Evolutionary conservation across 2,797 vertebrate species (phyloP).

Genomic region (Gobio occitaniae): DNA sequence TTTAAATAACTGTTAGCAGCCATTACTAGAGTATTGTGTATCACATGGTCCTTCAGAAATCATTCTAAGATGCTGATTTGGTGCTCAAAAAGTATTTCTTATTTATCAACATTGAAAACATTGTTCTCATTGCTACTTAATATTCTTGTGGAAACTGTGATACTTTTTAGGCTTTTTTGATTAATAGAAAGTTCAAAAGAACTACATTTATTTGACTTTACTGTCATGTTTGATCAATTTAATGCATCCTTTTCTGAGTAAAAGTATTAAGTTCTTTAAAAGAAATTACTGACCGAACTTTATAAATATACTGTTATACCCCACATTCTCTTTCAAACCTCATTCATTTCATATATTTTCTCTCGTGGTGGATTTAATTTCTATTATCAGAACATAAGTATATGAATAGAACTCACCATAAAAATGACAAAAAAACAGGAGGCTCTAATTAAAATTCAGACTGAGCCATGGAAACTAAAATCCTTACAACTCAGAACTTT

Average conservation of each 20-base stretch:
- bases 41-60: too few species aligned
- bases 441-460: slow-evolving; percentile 58
- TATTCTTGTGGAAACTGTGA: neutral
- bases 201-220: neutral
- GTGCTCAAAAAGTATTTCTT: neutral
- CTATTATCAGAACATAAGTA: slow-evolving; percentile 4
- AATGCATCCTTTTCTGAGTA: neutral
- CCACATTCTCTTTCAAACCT: neutral
- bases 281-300: neutral
- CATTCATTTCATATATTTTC: neutral
- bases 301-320: neutral
- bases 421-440: slow-evolving; percentile 35
- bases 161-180: neutral
- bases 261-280: neutral
- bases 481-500: slow-evolving; percentile 41
- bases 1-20: too few species aligned
- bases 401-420: neutral
- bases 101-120: too few species aligned
- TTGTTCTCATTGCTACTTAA: neutral
- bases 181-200: neutral
- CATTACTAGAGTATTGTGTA: too few species aligned
- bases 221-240: neutral
- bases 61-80: neutral
- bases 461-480: slow-evolving; percentile 48
- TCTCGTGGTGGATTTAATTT: slow-evolving; percentile 10